Conservation (phyloP, 2,113 vertebrate genomes). For the Rutilus rutilus region DNA sequence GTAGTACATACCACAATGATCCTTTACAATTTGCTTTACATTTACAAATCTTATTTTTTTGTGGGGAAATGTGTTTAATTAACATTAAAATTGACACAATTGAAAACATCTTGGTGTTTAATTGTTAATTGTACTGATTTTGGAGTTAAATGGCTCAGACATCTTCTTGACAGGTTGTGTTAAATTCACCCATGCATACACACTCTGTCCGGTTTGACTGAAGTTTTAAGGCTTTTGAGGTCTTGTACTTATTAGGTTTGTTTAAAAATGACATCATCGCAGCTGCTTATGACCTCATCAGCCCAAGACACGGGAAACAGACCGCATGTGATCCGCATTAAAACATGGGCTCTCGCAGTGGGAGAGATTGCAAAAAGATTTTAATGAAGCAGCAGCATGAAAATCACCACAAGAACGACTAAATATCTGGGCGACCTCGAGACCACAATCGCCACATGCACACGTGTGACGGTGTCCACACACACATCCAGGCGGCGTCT, state of each 20-base stretch:
- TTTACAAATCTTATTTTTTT: too few relatives aligned
- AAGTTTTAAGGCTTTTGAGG: neutral
- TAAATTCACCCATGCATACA: neutral
- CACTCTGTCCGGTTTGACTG: neutral
- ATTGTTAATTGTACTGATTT: neutral
- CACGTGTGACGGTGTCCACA: neutral
- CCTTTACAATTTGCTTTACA: too few relatives aligned
- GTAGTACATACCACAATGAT: too few relatives aligned
- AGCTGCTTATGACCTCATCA: conserved; percentile 42
- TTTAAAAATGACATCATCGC: conserved; percentile 36
- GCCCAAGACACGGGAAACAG: neutral
- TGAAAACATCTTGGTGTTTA: neutral
- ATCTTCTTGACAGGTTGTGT: neutral
- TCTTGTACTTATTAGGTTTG: conserved; percentile 19
- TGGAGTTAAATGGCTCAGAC: neutral
- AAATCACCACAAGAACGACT: neutral
- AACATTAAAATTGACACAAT: neutral
- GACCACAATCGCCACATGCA: neutral
- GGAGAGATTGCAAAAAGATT: neutral
- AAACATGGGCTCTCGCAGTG: neutral
- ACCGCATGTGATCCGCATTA: conserved; percentile 2
- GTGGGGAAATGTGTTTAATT: neutral
- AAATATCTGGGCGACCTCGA: neutral
- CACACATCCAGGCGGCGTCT: conserved; percentile 40
- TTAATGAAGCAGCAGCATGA: neutral